phyloP scores from a whole-genome alignment of 2,797 vertebrate species.

The Pangasius sanitwongsei region DNA sequence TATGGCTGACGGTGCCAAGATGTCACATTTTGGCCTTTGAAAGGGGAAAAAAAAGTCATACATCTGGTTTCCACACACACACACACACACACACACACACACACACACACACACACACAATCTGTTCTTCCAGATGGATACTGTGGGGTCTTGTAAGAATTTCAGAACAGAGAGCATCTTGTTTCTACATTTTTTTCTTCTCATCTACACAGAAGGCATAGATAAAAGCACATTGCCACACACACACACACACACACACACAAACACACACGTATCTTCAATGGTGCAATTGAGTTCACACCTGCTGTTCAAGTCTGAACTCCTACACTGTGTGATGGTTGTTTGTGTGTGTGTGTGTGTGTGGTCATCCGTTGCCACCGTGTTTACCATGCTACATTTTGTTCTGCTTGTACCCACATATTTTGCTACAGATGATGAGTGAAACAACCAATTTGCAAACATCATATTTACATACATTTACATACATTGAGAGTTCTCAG shows the following conservation, averaged over 20 bases:
- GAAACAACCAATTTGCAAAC: neutral
- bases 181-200: slow-evolving; percentile 24
- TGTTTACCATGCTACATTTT: neutral
- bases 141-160: slow-evolving; percentile 19
- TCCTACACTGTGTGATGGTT: slow-evolving; percentile 18
- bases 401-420: neutral
- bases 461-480: too few relatives aligned
- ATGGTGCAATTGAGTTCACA: slow-evolving; percentile 30
- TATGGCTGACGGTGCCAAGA: neutral
- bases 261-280: slow-evolving; percentile 12
- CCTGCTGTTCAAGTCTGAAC: slow-evolving; percentile 45
- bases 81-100: slow-evolving; percentile 8
- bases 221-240: slow-evolving; percentile 11
- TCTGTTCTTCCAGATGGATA: slow-evolving; percentile 39
- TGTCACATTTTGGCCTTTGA: slow-evolving; percentile 11
- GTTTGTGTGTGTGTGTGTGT: neutral
- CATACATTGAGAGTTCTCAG: neutral
- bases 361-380: neutral
- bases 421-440: neutral
- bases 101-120: slow-evolving; percentile 17
- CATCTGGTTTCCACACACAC: slow-evolving; percentile 42
- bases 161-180: slow-evolving; percentile 45
- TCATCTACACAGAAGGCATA: slow-evolving; percentile 18
- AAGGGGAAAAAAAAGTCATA: neutral
- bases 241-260: slow-evolving; percentile 33